These are phyloP conservation scores for Pseudocheirus occidentalis DNA, from an alignment of 2,797 vertebrate species.

Conservation along the genomic window DNA sequence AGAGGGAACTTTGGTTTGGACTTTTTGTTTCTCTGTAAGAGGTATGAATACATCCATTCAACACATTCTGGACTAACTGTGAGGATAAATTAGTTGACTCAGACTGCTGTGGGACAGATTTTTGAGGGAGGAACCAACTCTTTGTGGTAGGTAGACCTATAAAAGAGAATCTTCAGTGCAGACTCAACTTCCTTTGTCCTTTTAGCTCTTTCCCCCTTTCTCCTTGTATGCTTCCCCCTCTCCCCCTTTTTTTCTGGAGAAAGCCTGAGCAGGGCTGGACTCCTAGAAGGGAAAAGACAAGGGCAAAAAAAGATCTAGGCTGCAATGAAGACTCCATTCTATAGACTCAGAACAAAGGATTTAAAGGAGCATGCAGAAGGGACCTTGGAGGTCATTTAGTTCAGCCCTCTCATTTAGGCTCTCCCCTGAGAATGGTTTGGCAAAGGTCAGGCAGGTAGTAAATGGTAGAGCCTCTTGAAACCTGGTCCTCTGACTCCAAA, in stretches of 20 bases:
- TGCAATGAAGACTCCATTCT: not conserved
- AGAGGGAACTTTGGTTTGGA: not conserved
- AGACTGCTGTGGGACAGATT: not conserved
- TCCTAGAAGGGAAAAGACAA: not conserved
- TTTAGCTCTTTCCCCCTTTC: not conserved
- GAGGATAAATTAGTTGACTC: not conserved
- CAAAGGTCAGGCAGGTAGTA: not conserved
- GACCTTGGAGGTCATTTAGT: not conserved
- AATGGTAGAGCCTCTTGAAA: not conserved
- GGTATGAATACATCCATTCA: not conserved
- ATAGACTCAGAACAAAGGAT: not conserved
- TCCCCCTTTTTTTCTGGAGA: not conserved
- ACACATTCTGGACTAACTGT: not conserved
- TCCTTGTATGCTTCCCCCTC: not conserved
- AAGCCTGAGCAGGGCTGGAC: not conserved
- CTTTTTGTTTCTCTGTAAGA: not conserved
- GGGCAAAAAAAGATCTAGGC: not conserved
- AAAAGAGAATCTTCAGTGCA: not conserved
- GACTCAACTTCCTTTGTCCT: not conserved
- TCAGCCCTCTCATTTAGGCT: not conserved
- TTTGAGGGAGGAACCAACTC: not conserved
- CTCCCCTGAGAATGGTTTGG: not conserved
- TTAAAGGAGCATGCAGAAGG: not conserved
- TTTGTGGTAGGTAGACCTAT: not conserved
- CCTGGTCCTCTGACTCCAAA: not conserved